Evolutionary conservation across 1,140 invertebrate species (phyloP), one percentile per base, ranked within the genome.

Genomic region (Spodoptera frugiperda): DNA sequence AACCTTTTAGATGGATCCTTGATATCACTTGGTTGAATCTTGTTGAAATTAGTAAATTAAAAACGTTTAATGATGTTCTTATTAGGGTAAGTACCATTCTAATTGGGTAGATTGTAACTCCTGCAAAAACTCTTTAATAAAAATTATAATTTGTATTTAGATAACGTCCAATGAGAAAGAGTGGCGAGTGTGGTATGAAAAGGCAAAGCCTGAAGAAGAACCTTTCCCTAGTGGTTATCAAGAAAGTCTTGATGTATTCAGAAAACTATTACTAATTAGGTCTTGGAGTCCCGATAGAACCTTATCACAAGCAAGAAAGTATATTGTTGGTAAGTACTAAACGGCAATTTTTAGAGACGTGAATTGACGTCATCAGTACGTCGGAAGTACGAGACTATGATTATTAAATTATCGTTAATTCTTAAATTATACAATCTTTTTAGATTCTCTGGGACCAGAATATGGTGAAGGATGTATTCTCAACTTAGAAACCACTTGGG

Each of bases 21-120:
- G 98, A 99, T 84, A 97, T 99, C 51, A 99, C 98, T 1, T 99
- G 99, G 99, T 90, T 99, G 15, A 99, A 99, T 95, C 94, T 99
- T 67, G 98, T 99, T 0, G 98, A 99, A 92, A 97, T 99, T 3
- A 98, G 97, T 86, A 98, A 98, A 90, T 92, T 99, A 6, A 95
- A 97, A 25, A 96, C 95, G 30, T 99, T 99, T 91, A 95, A 95
- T 6, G 96, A 97, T 67, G 96, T 99, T 65, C 90, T 99, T 3
- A 96, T 95, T 10, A 97, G 98, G 93, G 97, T 97, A 92, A 92
- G 82, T 87, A 70, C 14, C 14, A 67, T 8, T 33, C 0, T n/a
- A 33, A 21, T 61, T 61, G 6, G 3, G 3, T 17, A 17, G n/a
- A 0, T 65, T 17, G 57, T 63, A 46, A 14, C 14, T 51, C 48